A percentile compares a stretch with the other conserved stretches of the same genome.
Evolutionary conservation across 2,797 vertebrate genomes (phyloP).

Genomic region (Notolepis coatsorum): DNA sequence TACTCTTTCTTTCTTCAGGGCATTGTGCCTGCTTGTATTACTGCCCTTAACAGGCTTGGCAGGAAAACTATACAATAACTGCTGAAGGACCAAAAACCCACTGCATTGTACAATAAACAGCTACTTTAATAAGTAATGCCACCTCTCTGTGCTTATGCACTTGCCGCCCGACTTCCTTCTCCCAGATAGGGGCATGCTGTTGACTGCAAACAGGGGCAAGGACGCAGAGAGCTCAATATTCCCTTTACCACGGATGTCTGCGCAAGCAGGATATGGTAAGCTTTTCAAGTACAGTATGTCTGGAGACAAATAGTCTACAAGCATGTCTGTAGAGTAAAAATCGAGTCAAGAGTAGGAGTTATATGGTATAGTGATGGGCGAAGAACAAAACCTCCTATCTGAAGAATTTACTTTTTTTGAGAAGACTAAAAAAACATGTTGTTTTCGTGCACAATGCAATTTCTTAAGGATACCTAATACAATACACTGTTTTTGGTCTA

Average conservation of each 20-base stretch:
- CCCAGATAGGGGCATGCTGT: slow-evolving; percentile 34
- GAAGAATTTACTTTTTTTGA: too few species aligned
- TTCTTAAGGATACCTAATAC: too few species aligned
- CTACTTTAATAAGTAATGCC: slow-evolving; percentile 38
- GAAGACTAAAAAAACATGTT: too few species aligned
- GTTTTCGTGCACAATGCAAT: too few species aligned
- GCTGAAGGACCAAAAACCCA: slow-evolving; percentile 34
- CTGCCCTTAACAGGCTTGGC: slow-evolving; percentile 42
- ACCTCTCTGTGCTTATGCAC: slow-evolving; percentile 15
- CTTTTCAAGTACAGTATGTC: slow-evolving; percentile 2
- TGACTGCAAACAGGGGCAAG: slow-evolving; percentile 30
- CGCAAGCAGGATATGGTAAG: slow-evolving; percentile 17
- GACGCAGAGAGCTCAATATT: background rate
- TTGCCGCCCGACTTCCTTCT: slow-evolving; percentile 27
- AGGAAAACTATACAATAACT: slow-evolving; percentile 29
- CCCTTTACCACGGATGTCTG: slow-evolving; percentile 9
- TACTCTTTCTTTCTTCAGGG: slow-evolving; percentile 46
- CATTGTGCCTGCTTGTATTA: slow-evolving; percentile 49
- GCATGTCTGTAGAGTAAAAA: too few species aligned
- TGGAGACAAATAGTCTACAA: too few species aligned
- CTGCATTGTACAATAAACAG: slow-evolving; percentile 38
- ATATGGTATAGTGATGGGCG: too few species aligned
- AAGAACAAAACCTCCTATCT: too few species aligned
- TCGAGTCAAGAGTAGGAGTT: too few species aligned
- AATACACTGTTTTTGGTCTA: too few species aligned